These are phyloP conservation scores for Siphamia tubifer DNA, from an alignment of 2,113 vertebrate species.

Conservation along the genomic window DNA sequence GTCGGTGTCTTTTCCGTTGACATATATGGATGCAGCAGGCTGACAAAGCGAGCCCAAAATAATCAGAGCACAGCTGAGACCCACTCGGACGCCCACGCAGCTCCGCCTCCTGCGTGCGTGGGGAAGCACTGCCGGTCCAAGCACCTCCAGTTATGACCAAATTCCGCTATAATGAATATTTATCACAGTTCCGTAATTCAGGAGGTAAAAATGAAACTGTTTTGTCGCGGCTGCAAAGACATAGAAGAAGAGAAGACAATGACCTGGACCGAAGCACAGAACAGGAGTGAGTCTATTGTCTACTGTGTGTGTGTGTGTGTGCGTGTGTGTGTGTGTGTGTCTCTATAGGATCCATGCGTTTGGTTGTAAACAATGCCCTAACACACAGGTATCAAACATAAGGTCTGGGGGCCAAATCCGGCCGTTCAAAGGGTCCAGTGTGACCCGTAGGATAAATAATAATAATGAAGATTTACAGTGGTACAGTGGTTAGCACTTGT, in stretches of 20 bases:
- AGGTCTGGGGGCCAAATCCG: too few species aligned
- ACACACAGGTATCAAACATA: too few species aligned
- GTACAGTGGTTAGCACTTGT: too few species aligned
- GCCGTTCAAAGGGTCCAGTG: too few species aligned
- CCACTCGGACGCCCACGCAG: slow-evolving; percentile 70
- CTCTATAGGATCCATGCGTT: too few species aligned
- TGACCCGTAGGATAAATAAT: too few species aligned
- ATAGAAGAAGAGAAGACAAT: slow-evolving; percentile 53
- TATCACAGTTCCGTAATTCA: slow-evolving; percentile 87
- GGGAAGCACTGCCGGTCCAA: not conserved
- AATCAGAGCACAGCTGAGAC: slow-evolving; percentile 86
- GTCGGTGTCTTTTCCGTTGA: slow-evolving; percentile 38
- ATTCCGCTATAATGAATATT: slow-evolving; percentile 92
- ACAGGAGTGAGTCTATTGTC: slow-evolving; percentile 86
- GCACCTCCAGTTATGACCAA: slow-evolving; percentile 81
- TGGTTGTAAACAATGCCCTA: too few species aligned
- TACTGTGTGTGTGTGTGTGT: not conserved
- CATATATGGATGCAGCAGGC: slow-evolving; percentile 90
- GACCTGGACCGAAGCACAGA: slow-evolving; percentile 69
- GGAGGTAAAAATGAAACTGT: slow-evolving; percentile 51
- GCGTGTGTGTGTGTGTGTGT: too few species aligned
- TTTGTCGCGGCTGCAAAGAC: slow-evolving; percentile 16
- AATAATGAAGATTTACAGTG: too few species aligned
- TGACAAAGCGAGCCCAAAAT: slow-evolving; percentile 91
- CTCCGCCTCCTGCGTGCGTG: not conserved